Evolutionary conservation across 2,113 vertebrate species (phyloP), one percentile per base, ranked within the genome.

Genomic region (Glareola pratincola): DNA sequence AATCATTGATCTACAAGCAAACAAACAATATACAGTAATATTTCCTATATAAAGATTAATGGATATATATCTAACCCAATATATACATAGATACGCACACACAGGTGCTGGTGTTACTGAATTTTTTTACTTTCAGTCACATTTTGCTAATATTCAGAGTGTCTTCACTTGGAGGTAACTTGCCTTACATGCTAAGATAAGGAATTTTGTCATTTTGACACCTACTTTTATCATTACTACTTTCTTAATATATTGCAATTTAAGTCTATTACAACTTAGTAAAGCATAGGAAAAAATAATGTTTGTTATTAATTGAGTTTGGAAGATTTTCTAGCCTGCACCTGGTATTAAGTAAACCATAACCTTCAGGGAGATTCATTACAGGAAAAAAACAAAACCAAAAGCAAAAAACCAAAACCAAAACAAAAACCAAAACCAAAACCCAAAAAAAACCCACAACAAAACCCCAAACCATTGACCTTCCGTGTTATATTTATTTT

Each of bases 101-200:
- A 62, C n/a, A 51, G 6, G 30, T 48, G 39, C 11, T n/a, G 6
- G 1, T 89, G 12, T 1, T 69, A 14, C 1, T 0, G 11, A 53
- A 54, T 30, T 2, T 21, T 41, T 22, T 41, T 37, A 50, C 12
- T 66, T 93, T 81, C 41, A 48, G n/a, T 64, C 10, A 24, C 7
- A 43, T 78, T 79, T 91, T 62, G 14, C 4, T 57, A 37, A 27
- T 72, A 75, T 53, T 51, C 17, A 57, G 36, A 66, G 3, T 71
- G 9, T 79, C 14, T 6, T 76, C 18, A 23, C 14, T 39, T 8
- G 6, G 8, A 76, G 5, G 5, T 63, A 34, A 37, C 9, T 56
- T 77, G 43, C 32, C 29, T 47, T 30, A 73, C 20, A 41, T 26
- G 8, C 4, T 43, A 47, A 56, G 8, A 47, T 32, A 3, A 57